Percentiles rank a stretch among this genome's conserved stretches.
Conservation (phyloP, 2,113 vertebrate genomes). For the Ariopsis seemanni region DNA sequence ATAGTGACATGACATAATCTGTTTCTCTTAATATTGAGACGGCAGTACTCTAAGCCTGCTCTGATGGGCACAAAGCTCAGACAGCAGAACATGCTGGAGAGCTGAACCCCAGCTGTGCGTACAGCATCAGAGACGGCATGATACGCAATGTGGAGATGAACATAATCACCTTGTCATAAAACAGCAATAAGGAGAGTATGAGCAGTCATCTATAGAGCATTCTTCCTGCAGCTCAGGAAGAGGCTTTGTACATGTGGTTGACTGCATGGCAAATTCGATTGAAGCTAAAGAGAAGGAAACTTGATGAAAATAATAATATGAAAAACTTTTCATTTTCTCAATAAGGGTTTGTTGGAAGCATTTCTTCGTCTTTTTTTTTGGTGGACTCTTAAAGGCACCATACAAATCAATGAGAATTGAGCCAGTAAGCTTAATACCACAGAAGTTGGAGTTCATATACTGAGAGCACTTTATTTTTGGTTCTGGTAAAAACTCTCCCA, state of each 20-base stretch:
- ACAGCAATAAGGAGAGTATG: conserved; percentile 45
- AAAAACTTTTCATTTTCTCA: conserved; percentile 24
- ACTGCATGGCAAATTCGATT: conserved; percentile 45
- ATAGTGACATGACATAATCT: conserved; percentile 75
- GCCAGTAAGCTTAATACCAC: neutral
- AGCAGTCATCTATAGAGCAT: conserved; percentile 44
- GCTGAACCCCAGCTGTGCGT: conserved; percentile 50
- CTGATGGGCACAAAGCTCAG: conserved; percentile 61
- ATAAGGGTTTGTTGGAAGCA: conserved; percentile 6
- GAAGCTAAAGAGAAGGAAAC: conserved; percentile 26
- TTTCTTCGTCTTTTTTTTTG: conserved; percentile 20
- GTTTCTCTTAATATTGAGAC: conserved; percentile 73
- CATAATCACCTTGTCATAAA: conserved; percentile 53
- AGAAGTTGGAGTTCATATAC: conserved; percentile 18
- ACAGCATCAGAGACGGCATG: conserved; percentile 34
- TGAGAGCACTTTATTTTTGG: conserved; percentile 1
- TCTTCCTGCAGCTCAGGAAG: conserved; percentile 40
- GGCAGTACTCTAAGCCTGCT: conserved; percentile 74
- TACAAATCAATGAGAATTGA: neutral
- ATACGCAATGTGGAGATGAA: conserved; percentile 38
- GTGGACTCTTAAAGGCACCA: neutral
- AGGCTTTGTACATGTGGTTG: conserved; percentile 50
- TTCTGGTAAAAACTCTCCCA: conserved; percentile 23
- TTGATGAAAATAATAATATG: conserved; percentile 14
- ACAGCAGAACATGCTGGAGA: conserved; percentile 38